Percentiles rank a stretch among this genome's conserved stretches.
phyloP scores from a whole-genome alignment of 2,113 vertebrate genomes.

The Odontesthes bonariensis region DNA sequence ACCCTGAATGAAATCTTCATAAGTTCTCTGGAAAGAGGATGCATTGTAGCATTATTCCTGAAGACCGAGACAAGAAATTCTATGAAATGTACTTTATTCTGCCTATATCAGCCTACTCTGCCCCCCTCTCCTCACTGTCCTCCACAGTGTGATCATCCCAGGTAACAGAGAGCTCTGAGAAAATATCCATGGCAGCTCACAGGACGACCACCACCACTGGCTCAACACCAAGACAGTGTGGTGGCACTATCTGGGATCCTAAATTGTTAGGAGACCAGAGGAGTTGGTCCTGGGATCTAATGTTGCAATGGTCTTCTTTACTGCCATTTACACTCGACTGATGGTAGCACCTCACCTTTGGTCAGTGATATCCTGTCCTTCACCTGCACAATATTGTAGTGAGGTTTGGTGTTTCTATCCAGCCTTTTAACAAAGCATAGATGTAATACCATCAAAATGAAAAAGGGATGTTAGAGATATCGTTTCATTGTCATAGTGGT shows the following conservation, averaged over 20 bases:
- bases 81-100: too few species aligned
- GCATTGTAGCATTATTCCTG: too few species aligned
- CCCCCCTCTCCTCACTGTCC: background rate
- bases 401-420: background rate
- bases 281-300: too few species aligned
- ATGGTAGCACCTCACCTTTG: background rate
- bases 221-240: background rate
- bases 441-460: background rate
- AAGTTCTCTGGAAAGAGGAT: background rate
- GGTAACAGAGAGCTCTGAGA: background rate
- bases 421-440: background rate
- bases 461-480: background rate
- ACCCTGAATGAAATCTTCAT: background rate
- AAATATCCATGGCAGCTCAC: background rate
- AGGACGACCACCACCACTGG: background rate
- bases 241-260: background rate
- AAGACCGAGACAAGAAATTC: too few species aligned
- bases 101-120: background rate
- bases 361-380: background rate
- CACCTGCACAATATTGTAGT: background rate
- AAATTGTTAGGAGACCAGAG: too few species aligned
- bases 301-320: too few species aligned
- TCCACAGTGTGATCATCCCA: background rate
- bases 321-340: too few species aligned
- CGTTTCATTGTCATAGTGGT: background rate